Conservation (phyloP, 2,888 invertebrate genomes). For the Scrobipalpa costella region DNA sequence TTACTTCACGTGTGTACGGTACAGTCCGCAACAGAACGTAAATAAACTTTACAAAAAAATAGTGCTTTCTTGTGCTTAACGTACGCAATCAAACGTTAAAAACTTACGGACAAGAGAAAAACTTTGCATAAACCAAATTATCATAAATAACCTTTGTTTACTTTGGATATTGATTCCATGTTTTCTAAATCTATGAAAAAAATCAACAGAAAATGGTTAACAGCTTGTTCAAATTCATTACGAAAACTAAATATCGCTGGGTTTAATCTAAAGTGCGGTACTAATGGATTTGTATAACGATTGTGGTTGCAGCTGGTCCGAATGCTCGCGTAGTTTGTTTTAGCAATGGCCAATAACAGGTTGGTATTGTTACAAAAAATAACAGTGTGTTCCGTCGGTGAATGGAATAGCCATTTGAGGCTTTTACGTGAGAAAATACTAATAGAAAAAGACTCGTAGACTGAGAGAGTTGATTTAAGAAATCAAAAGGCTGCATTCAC, state of each 20-base stretch:
- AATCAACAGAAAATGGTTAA: constrained; percentile 31
- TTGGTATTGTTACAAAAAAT: constrained; percentile 1
- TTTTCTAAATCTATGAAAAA: not conserved
- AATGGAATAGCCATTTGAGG: too few relatives aligned
- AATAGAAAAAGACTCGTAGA: too few relatives aligned
- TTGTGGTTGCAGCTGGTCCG: constrained; percentile 63
- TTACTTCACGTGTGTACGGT: constrained; percentile 9
- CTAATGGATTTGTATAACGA: constrained; percentile 48
- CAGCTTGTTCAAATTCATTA: constrained; percentile 53
- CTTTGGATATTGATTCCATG: not conserved
- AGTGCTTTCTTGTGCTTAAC: not conserved
- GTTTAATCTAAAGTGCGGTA: constrained; percentile 54
- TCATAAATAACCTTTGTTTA: too few relatives aligned
- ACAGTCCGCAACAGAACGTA: not conserved
- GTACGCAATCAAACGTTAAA: not conserved
- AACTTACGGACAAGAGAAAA: not conserved
- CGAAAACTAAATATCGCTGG: constrained; percentile 52
- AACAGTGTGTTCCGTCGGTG: not conserved
- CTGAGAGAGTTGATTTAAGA: too few relatives aligned
- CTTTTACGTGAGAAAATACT: too few relatives aligned
- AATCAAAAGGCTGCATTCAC: too few relatives aligned
- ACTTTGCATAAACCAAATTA: not conserved
- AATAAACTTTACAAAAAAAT: constrained; percentile 24
- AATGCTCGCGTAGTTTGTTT: constrained; percentile 55
- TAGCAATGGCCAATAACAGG: constrained; percentile 2